phyloP scores from a whole-genome alignment of 2,113 vertebrate species.

The Malurus cyaneus region DNA sequence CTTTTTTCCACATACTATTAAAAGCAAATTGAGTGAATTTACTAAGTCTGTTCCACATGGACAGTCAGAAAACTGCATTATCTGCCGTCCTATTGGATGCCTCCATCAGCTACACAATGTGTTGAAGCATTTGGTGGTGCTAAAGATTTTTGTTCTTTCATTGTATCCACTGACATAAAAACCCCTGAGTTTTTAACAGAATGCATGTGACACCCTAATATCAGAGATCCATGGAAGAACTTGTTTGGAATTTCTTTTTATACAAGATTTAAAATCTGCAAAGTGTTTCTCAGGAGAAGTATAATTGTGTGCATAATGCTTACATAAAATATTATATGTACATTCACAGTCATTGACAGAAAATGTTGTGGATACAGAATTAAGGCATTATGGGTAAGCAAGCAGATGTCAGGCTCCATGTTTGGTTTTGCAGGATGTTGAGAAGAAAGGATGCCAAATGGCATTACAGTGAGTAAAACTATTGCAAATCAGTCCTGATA shows the following conservation, averaged over 20 bases:
- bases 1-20: neutral
- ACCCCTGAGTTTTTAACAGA: neutral
- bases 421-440: neutral
- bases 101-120: neutral
- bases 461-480: neutral
- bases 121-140: neutral
- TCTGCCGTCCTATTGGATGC: neutral
- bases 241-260: neutral
- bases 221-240: neutral
- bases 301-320: neutral
- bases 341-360: neutral
- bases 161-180: neutral
- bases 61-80: neutral
- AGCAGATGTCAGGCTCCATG: neutral
- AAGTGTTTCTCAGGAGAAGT: neutral
- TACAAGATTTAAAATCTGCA: neutral
- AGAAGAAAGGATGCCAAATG: neutral
- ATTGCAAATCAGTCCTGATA: neutral
- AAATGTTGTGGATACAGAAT: neutral
- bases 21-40: conserved; percentile 9
- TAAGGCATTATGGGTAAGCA: neutral
- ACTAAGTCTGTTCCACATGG: neutral
- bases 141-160: neutral
- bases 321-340: neutral
- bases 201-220: accelerated